Percentiles rank a stretch among this genome's conserved stretches.
Conservation (phyloP, 1,140 invertebrate genomes). For the Drosophila tsacasi region DNA sequence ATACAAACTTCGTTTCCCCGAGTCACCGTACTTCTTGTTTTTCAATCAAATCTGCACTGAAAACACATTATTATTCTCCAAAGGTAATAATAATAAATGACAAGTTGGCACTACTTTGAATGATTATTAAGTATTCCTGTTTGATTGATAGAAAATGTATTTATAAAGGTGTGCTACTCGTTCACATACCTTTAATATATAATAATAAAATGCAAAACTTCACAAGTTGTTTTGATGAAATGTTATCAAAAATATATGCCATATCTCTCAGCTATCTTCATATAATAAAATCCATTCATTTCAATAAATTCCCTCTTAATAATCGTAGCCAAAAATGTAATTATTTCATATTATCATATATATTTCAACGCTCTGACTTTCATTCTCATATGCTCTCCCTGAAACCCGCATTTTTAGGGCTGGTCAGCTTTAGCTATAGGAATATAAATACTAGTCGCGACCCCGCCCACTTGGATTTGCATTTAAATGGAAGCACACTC, state of each 20-base stretch:
- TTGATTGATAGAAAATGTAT: not conserved
- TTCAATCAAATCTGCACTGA: not conserved
- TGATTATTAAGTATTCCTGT: not conserved
- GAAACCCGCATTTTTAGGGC: constrained; percentile 31
- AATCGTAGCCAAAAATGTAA: constrained; percentile 3
- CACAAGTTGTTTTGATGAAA: not conserved
- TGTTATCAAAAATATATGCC: not conserved
- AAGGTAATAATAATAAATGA: not conserved
- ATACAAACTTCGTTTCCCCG: too few species aligned
- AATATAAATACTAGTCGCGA: constrained; percentile 16
- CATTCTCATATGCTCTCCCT: not conserved
- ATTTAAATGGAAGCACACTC: constrained; percentile 47
- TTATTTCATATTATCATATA: constrained; percentile 3
- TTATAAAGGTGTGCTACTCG: not conserved
- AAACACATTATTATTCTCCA: not conserved
- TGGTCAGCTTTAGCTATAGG: constrained; percentile 22
- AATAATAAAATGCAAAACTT: not conserved
- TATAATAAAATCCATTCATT: not conserved
- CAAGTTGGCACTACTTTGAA: not conserved
- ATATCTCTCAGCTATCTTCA: not conserved
- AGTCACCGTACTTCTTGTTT: not conserved
- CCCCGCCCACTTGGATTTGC: constrained; percentile 42
- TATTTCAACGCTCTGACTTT: constrained; percentile 11
- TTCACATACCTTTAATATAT: not conserved
- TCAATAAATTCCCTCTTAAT: not conserved